Percentiles rank a stretch among this genome's conserved stretches.
These are phyloP conservation scores for Galbula dea DNA, from an alignment of 2,113 vertebrate genomes.

Conservation along the genomic window DNA sequence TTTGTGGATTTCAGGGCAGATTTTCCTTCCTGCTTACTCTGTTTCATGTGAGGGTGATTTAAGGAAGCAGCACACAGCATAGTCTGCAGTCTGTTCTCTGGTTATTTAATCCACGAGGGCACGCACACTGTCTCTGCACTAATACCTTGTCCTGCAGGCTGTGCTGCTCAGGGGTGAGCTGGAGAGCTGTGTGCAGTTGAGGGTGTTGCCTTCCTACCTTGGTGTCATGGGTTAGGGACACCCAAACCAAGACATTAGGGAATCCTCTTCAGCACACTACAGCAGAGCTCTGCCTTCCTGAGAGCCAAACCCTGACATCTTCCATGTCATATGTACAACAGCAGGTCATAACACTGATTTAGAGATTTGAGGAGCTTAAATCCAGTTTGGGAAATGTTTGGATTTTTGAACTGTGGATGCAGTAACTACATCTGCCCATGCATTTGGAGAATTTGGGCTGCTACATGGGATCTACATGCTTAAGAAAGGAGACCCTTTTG, in stretches of 20 bases:
- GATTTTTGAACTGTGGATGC: neutral
- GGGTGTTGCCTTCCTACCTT: neutral
- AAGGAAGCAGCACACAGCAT: neutral
- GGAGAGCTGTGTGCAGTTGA: neutral
- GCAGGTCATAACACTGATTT: neutral
- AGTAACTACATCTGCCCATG: neutral
- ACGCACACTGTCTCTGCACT: neutral
- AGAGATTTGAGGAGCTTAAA: neutral
- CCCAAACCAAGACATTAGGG: neutral
- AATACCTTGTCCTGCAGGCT: neutral
- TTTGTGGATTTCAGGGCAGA: neutral
- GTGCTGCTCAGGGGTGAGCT: neutral
- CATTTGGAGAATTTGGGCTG: neutral
- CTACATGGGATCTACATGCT: neutral
- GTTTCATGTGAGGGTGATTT: neutral
- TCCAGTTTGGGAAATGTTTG: neutral
- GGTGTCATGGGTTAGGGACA: too few relatives aligned
- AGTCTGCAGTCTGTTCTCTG: neutral
- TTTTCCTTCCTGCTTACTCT: slow-evolving; percentile 17
- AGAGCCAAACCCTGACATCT: neutral
- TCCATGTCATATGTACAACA: accelerated
- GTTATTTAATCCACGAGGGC: neutral
- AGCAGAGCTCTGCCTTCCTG: neutral
- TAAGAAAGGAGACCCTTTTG: neutral
- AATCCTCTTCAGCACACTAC: neutral